phyloP scores from a whole-genome alignment of 2,888 invertebrate species.

The Epiblema foenella region DNA sequence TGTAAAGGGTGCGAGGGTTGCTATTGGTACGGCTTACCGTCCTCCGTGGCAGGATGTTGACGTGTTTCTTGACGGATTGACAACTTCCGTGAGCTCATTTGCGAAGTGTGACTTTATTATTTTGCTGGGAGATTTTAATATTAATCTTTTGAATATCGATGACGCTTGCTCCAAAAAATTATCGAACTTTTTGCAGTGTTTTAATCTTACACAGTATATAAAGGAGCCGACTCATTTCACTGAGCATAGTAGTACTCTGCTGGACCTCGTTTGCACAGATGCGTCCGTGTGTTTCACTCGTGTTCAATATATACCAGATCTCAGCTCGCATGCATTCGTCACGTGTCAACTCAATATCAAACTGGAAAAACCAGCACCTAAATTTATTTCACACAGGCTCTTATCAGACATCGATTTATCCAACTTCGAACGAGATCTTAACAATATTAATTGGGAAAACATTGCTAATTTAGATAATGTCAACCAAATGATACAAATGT shows the following conservation, averaged over 20 bases:
- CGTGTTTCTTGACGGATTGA: background rate
- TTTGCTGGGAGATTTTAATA: no score
- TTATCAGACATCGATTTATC: background rate
- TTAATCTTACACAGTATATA: no score
- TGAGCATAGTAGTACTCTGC: no score
- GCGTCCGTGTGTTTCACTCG: background rate
- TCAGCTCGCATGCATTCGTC: background rate
- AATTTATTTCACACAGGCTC: background rate
- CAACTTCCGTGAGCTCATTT: background rate
- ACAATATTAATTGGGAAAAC: background rate
- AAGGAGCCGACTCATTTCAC: no score
- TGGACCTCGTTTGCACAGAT: no score
- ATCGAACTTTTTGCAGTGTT: no score
- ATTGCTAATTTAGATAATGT: background rate
- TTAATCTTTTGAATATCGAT: no score
- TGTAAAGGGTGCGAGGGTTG: background rate
- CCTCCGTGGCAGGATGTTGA: no score
- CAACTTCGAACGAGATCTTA: background rate
- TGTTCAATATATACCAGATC: background rate
- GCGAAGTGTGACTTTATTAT: background rate
- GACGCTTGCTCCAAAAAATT: no score
- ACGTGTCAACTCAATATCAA: background rate
- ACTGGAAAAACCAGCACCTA: constrained; percentile 3
- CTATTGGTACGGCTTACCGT: no score
- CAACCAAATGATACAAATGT: background rate